Percentiles rank a stretch among this genome's conserved stretches.
Conservation (phyloP, 2,888 invertebrate species). For the Isoperla grammatica region DNA sequence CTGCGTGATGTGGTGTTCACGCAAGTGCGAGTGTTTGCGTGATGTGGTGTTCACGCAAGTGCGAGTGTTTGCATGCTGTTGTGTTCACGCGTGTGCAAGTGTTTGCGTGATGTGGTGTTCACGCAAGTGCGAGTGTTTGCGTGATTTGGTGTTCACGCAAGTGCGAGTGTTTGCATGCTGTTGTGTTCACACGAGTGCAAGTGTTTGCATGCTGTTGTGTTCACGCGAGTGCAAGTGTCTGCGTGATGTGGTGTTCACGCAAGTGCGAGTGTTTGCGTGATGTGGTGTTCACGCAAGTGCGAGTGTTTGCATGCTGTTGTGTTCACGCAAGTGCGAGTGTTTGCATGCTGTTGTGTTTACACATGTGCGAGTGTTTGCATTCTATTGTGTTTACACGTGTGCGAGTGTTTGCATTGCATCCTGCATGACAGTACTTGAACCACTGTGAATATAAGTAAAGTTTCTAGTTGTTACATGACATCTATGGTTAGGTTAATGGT, state of each 20-base stretch:
- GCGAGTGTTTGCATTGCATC: constrained; percentile 1
- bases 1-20: background rate
- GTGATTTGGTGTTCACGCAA: background rate
- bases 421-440: background rate
- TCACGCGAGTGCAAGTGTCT: background rate
- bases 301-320: background rate
- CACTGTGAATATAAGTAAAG: no score
- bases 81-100: background rate
- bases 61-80: background rate
- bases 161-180: background rate
- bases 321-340: background rate
- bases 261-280: background rate
- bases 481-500: background rate
- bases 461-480: no score
- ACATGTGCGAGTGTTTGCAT: background rate
- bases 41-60: background rate
- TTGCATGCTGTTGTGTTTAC: background rate
- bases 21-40: background rate
- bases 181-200: background rate
- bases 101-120: background rate
- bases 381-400: no score
- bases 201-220: background rate
- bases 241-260: background rate
- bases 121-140: background rate
- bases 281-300: background rate